A percentile compares a stretch with the other conserved stretches of the same genome.
Evolutionary conservation across 1,140 invertebrate species (phyloP).

Genomic region (Aphelinus atriplicis): DNA sequence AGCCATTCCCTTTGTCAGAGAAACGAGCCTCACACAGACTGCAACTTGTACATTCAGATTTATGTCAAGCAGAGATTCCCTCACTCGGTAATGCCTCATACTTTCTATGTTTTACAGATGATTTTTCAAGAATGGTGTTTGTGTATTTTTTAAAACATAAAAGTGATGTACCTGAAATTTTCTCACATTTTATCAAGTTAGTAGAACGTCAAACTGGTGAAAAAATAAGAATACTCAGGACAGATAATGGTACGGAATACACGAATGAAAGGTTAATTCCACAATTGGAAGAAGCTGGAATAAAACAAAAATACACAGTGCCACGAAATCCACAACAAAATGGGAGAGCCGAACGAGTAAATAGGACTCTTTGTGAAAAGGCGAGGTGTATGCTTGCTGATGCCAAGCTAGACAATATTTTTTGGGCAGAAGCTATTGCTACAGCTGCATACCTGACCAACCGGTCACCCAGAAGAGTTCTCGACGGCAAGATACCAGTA

Average conservation of each 20-base stretch:
- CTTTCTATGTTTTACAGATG: neutral
- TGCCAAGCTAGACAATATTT: too few relatives aligned
- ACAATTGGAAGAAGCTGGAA: slow-evolving; percentile 42
- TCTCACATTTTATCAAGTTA: neutral
- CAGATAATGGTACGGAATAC: slow-evolving; percentile 49
- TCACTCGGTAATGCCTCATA: neutral
- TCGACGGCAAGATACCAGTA: slow-evolving; percentile 46
- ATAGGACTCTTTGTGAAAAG: slow-evolving; percentile 38
- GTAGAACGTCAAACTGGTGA: neutral
- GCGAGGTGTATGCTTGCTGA: slow-evolving; percentile 48
- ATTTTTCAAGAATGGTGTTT: slow-evolving; percentile 5
- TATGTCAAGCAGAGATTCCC: too few relatives aligned
- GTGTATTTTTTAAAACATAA: neutral
- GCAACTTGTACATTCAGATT: neutral
- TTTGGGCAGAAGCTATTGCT: slow-evolving; percentile 52
- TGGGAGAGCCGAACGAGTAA: slow-evolving; percentile 58
- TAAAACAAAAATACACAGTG: slow-evolving; percentile 44
- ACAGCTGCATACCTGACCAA: slow-evolving; percentile 46
- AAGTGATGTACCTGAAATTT: neutral
- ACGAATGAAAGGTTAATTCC: slow-evolving; percentile 44
- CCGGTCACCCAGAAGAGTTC: slow-evolving; percentile 24
- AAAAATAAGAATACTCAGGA: neutral
- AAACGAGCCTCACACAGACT: neutral
- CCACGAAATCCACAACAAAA: slow-evolving; percentile 59
- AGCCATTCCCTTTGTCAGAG: neutral